Base-by-base conservation (phyloP, 2,888 invertebrate genomes). In the Hipparchia semele region DNA sequence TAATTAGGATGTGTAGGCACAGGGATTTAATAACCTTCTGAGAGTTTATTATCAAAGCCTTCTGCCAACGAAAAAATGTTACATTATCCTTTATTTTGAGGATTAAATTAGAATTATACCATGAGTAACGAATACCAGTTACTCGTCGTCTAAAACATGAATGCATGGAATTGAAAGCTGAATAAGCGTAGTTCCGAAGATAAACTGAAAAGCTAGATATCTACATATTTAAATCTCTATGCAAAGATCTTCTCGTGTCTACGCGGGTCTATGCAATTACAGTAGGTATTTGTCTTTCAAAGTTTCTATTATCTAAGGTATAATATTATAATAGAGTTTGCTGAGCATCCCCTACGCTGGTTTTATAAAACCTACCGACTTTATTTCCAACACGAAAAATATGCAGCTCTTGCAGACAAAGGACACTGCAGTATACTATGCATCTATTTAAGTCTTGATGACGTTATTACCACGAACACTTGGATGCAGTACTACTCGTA, bases 391-490 rank as follows among this genome's bases (percentile, higher is more conserved):
- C 9, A 46, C 7, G 13, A 49, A 13, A 62, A 62, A 62, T 7
- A 62, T 6, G 2, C 45, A 6, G 12, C 45, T 61, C 1, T 39
- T n/a, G 23, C 23, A 58, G 56, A 54, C 59, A 33, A 39, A 39
- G 6, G 60, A 62, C 62, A 62, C 9, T 46, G 46, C 46, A 9
- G 39, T 46, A 62, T 8, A 49, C 9, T 46, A 46, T 62, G 62
- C 13, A 49, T 62, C 8, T 46, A 46, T 46, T 62, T 46, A 62
- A 62, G 49, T 62, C 62, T 62, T 46, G 62, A 13, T 62, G 8
- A 46, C 46, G 46, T n/a, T 46, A 62, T 62, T 49, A 45, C 62
- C 62, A 49, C 49, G 46, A 33, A 33, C 13, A n/a, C 13, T 46
- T 49, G 13, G n/a, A 46, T 62, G 46, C 46, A 13, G 13, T 4